phyloP scores from a whole-genome alignment of 2,113 vertebrate genomes.

The Aphyosemion australe region DNA sequence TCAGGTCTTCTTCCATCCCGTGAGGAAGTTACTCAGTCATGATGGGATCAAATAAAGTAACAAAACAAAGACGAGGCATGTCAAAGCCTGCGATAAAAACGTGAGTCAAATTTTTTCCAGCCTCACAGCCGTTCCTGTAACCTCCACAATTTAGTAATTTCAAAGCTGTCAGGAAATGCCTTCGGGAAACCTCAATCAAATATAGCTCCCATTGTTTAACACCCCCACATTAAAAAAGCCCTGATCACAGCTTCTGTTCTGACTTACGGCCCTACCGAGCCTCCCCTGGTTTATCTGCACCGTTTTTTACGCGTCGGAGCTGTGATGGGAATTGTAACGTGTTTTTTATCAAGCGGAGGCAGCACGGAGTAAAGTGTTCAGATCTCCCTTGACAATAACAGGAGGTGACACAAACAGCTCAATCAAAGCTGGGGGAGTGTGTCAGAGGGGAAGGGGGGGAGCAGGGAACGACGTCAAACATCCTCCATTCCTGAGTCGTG shows the following conservation, averaged over 20 bases:
- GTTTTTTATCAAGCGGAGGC: not conserved
- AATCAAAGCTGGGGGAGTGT: constrained; percentile 62
- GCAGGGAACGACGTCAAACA: constrained; percentile 78
- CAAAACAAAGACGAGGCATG: constrained; percentile 1
- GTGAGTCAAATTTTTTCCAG: constrained; percentile 12
- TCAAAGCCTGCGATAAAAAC: constrained; percentile 8
- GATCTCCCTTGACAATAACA: constrained; percentile 67
- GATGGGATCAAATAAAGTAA: constrained; percentile 1
- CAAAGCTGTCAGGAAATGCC: constrained; percentile 63
- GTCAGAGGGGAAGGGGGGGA: constrained; percentile 56
- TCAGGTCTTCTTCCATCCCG: too few relatives aligned
- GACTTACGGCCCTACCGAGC: constrained; percentile 18
- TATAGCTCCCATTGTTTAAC: constrained; percentile 56
- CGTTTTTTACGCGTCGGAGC: not conserved
- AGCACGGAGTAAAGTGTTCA: constrained; percentile 24
- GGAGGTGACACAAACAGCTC: constrained; percentile 72
- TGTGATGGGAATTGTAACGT: constrained; percentile 16
- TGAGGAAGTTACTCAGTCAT: constrained; percentile 14
- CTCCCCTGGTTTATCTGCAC: constrained; percentile 20
- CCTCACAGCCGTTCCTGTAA: constrained; percentile 28
- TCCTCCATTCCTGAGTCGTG: constrained; percentile 82
- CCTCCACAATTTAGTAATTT: constrained; percentile 34
- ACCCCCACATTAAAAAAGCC: constrained; percentile 13
- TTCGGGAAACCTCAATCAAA: constrained; percentile 57
- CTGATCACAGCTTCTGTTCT: constrained; percentile 11